Conservation (phyloP, 1,140 invertebrate genomes). For the Diabrotica undecimpunctata region DNA sequence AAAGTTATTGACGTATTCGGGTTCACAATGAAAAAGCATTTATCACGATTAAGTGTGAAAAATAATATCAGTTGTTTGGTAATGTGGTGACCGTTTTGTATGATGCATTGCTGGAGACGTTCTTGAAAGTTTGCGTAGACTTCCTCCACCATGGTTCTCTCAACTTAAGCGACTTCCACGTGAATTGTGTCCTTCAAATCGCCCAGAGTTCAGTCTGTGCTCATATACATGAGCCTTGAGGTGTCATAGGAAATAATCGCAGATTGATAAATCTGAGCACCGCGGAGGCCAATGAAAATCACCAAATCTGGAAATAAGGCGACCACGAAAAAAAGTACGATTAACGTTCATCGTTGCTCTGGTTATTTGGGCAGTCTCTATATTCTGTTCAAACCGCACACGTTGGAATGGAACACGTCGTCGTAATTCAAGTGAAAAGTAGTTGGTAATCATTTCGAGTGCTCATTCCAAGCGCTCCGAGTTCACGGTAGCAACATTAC, state of each 20-base stretch:
- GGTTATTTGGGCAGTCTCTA: too few relatives aligned
- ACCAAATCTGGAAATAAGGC: slow-evolving; percentile 26
- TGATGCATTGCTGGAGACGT: slow-evolving; percentile 12
- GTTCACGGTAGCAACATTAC: too few relatives aligned
- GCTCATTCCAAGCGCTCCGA: too few relatives aligned
- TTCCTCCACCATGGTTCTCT: slow-evolving; percentile 24
- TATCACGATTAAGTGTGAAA: slow-evolving; percentile 11
- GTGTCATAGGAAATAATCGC: too few relatives aligned
- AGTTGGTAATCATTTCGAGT: too few relatives aligned
- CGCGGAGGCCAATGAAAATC: slow-evolving; percentile 45
- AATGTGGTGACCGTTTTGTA: slow-evolving; percentile 17
- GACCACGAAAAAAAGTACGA: too few relatives aligned
- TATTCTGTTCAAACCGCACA: too few relatives aligned
- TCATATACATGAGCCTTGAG: slow-evolving; percentile 25
- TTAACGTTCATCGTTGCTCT: too few relatives aligned
- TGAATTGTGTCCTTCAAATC: slow-evolving; percentile 23
- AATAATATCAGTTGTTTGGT: slow-evolving; percentile 18
- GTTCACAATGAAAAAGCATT: slow-evolving; percentile 8
- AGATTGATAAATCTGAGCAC: slow-evolving; percentile 47
- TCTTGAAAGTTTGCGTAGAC: background rate
- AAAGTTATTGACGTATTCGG: background rate
- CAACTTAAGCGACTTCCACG: slow-evolving; percentile 17
- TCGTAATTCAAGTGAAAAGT: too few relatives aligned
- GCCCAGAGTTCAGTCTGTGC: slow-evolving; percentile 21
- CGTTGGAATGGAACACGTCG: background rate